Evolutionary conservation across 2,888 invertebrate genomes (phyloP).

Genomic region (Nemotelus pantherinus): DNA sequence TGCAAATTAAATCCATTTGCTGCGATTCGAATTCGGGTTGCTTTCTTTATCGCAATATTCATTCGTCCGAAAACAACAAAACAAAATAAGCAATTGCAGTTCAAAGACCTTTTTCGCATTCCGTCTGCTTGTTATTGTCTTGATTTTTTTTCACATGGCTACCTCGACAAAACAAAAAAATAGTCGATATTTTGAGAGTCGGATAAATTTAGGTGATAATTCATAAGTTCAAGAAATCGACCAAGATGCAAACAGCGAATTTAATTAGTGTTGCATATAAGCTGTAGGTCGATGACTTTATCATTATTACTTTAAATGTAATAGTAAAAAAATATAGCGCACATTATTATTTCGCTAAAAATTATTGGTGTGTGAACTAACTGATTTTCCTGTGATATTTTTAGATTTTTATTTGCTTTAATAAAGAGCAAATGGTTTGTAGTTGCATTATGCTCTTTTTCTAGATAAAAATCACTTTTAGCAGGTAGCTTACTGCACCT

Average conservation of each 20-base stretch:
- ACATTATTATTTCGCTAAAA: too few species aligned
- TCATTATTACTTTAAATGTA: too few species aligned
- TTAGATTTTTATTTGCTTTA: too few species aligned
- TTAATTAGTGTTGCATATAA: neutral
- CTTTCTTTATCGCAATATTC: neutral
- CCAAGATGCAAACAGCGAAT: too few species aligned
- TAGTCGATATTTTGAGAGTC: neutral
- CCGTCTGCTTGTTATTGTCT: neutral
- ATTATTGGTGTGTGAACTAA: too few species aligned
- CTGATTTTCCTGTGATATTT: too few species aligned
- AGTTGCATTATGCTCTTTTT: too few species aligned
- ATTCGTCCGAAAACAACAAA: neutral
- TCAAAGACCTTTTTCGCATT: constrained; percentile 26
- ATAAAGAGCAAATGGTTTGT: too few species aligned
- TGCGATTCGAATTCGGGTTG: constrained; percentile 1
- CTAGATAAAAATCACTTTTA: too few species aligned
- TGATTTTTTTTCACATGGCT: constrained; percentile 7
- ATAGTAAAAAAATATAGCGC: too few species aligned
- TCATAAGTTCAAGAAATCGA: neutral
- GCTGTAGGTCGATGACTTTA: neutral
- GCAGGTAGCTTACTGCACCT: too few species aligned
- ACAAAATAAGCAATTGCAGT: neutral
- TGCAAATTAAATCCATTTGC: too few species aligned
- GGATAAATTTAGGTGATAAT: neutral
- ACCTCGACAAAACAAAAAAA: neutral